A percentile compares a stretch with the other conserved stretches of the same genome.
phyloP scores from a whole-genome alignment of 1,140 invertebrate genomes.

The Oscheius sp. region DNA sequence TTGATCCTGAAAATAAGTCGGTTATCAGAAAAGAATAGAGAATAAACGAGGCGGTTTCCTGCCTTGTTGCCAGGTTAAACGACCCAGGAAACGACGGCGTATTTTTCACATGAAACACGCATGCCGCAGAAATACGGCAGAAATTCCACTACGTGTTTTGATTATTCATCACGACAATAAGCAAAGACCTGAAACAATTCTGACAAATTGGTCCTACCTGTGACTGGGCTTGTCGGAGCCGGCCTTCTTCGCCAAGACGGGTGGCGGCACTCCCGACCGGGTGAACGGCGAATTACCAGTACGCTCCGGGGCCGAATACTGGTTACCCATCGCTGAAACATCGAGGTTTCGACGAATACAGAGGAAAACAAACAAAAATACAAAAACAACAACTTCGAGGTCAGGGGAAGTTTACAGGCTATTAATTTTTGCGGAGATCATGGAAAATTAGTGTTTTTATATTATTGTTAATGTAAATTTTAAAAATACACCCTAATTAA shows the following conservation, averaged over 20 bases:
- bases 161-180: neutral
- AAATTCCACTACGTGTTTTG: neutral
- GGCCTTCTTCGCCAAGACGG: slow-evolving; percentile 45
- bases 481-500: too few species aligned
- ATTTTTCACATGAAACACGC: neutral
- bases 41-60: neutral
- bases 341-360: neutral
- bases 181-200: neutral
- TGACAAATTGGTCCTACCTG: slow-evolving; percentile 9
- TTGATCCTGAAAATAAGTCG: slow-evolving; percentile 36
- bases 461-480: too few species aligned
- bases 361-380: neutral
- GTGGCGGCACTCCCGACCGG: slow-evolving; percentile 53
- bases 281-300: slow-evolving; percentile 51
- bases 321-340: slow-evolving; percentile 42
- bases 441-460: too few species aligned
- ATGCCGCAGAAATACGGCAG: neutral
- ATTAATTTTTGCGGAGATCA: too few species aligned
- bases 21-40: neutral
- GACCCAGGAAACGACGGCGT: neutral
- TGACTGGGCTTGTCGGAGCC: slow-evolving; percentile 51
- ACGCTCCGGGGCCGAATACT: slow-evolving; percentile 41
- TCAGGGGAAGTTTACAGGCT: neutral
- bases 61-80: neutral
- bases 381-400: neutral